A percentile compares a stretch with the other conserved stretches of the same genome.
These are phyloP conservation scores for Scaptomyza hsui DNA, from an alignment of 1,140 invertebrate genomes.

Conservation along the genomic window DNA sequence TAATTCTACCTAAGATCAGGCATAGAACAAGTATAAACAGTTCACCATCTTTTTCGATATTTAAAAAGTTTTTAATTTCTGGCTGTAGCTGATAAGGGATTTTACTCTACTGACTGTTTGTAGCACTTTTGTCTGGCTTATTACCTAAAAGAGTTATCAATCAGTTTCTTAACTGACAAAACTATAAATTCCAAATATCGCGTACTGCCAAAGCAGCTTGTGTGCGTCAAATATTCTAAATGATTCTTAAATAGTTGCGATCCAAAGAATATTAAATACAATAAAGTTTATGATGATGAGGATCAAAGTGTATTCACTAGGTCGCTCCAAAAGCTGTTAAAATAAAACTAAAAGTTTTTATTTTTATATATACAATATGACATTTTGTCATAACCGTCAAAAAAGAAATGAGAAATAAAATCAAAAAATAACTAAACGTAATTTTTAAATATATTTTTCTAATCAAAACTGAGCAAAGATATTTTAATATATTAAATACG, in stretches of 20 bases:
- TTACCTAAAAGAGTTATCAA: slow-evolving; percentile 9
- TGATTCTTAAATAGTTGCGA: slow-evolving; percentile 34
- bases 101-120: background rate
- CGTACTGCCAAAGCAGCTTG: slow-evolving; percentile 39
- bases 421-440: slow-evolving; percentile 6
- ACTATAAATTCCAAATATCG: slow-evolving; percentile 24
- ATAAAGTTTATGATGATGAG: slow-evolving; percentile 12
- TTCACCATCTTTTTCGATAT: background rate
- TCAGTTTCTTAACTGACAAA: background rate
- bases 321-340: slow-evolving; percentile 23
- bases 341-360: slow-evolving; percentile 41
- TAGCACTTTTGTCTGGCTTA: background rate
- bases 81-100: background rate
- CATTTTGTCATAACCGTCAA: slow-evolving; percentile 37
- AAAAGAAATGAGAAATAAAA: slow-evolving; percentile 1
- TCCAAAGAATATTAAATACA: slow-evolving; percentile 45
- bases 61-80: slow-evolving; percentile 13
- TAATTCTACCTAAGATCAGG: background rate
- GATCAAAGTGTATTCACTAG: slow-evolving; percentile 31
- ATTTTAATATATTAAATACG: slow-evolving; percentile 86
- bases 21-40: background rate
- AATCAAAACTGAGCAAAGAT: slow-evolving; percentile 35
- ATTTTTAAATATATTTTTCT: slow-evolving; percentile 41
- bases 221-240: slow-evolving; percentile 20
- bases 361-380: slow-evolving; percentile 53